Conservation (phyloP, 2,113 vertebrate species). For the Salvelinus fontinalis region DNA sequence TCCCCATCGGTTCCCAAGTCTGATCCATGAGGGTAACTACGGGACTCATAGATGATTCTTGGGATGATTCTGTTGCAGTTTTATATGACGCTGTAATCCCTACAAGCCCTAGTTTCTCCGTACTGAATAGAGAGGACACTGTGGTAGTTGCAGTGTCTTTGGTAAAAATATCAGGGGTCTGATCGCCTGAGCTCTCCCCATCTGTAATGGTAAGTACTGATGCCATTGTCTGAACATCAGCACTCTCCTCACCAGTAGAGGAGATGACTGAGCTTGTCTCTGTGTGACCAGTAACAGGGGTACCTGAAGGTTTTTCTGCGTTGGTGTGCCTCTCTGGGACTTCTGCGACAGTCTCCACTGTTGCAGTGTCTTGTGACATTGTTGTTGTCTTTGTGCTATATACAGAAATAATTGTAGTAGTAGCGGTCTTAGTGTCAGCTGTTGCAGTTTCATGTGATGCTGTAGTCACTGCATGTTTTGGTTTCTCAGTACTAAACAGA, state of each 20-base stretch:
- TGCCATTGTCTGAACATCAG: neutral
- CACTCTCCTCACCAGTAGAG: neutral
- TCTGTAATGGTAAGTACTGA: neutral
- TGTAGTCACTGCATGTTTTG: neutral
- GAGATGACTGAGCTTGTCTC: neutral
- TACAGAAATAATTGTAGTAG: neutral
- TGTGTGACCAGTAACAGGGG: neutral
- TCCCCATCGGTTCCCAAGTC: neutral
- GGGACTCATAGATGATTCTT: neutral
- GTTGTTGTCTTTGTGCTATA: neutral
- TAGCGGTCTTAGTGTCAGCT: neutral
- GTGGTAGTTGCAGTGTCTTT: too few species aligned
- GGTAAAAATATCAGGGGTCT: neutral
- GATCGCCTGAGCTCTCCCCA: slow-evolving; percentile 2
- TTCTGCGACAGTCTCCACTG: neutral
- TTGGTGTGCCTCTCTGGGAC: neutral
- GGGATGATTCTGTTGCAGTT: neutral
- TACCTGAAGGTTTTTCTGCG: neutral
- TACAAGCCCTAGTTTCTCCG: neutral
- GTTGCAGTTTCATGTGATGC: slow-evolving; percentile 4
- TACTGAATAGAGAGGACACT: neutral
- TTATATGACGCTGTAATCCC: slow-evolving; percentile 7
- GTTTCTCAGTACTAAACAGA: neutral
- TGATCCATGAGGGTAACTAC: neutral
- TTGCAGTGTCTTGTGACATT: neutral